Conservation (phyloP, 2,797 vertebrate genomes). For the Phalloptychus januarius region DNA sequence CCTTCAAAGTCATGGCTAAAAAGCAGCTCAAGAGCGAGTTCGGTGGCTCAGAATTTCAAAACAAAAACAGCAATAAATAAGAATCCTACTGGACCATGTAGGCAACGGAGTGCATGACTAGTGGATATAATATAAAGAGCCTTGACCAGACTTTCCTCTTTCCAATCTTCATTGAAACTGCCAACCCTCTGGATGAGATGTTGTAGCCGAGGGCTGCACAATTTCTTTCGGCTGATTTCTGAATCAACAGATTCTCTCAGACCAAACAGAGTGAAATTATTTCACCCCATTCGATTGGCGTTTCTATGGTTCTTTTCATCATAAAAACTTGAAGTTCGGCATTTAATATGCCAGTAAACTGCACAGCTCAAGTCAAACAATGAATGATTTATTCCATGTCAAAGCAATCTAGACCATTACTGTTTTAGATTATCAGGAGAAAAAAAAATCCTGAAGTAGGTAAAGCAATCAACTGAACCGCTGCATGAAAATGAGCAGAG, state of each 20-base stretch:
- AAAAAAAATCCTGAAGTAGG: conserved; percentile 30
- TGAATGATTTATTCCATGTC: neutral
- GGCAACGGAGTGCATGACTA: conserved; percentile 40
- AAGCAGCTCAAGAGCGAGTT: conserved; percentile 74
- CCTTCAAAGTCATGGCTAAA: conserved; percentile 77
- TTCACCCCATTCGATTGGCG: neutral
- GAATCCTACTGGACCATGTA: conserved; percentile 51
- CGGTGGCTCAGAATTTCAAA: conserved; percentile 73
- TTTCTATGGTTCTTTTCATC: neutral
- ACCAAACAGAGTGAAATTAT: neutral
- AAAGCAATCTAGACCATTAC: conserved; percentile 13
- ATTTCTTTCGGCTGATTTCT: neutral
- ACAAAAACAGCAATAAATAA: conserved; percentile 59
- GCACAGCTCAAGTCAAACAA: conserved; percentile 11
- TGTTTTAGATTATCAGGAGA: conserved; percentile 16
- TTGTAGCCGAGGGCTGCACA: neutral
- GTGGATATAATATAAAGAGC: conserved; percentile 51
- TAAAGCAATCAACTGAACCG: conserved; percentile 33
- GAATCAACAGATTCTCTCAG: neutral
- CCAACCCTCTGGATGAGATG: conserved; percentile 2
- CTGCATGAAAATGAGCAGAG: conserved; percentile 45
- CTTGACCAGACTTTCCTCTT: conserved; percentile 37
- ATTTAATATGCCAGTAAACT: conserved; percentile 6
- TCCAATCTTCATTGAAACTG: conserved; percentile 22
- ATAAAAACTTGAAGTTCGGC: neutral